Conservation (phyloP, 2,113 vertebrate genomes). For the Sapayoa aenigma region DNA sequence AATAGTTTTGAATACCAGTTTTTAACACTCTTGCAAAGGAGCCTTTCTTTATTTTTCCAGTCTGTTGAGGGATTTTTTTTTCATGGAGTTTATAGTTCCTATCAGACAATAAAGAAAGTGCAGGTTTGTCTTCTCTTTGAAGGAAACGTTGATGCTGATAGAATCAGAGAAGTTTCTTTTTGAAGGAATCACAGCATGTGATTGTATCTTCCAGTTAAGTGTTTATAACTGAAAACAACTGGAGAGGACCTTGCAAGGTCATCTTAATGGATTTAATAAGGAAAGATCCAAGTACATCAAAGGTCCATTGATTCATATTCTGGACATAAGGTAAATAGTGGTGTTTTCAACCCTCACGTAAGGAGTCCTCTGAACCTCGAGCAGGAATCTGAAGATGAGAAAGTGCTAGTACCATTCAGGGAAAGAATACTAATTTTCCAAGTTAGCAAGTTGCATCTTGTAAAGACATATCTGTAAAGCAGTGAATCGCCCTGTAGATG, state of each 20-base stretch:
- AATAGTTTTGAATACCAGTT: not conserved
- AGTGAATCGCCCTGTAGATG: not conserved
- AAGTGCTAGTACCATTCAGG: not conserved
- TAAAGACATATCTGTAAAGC: not conserved
- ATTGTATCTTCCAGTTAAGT: not conserved
- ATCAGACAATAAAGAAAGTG: not conserved
- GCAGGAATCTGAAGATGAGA: not conserved
- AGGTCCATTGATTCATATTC: not conserved
- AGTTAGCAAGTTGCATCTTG: not conserved
- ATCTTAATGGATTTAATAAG: not conserved
- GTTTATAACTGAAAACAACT: constrained; percentile 20
- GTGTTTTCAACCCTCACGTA: not conserved
- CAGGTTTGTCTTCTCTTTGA: not conserved
- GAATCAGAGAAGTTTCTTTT: not conserved
- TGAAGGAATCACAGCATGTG: not conserved
- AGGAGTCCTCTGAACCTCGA: not conserved
- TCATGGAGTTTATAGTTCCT: not conserved
- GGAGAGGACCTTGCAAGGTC: constrained; percentile 16
- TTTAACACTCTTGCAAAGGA: not conserved
- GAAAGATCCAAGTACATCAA: not conserved
- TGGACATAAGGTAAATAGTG: not conserved
- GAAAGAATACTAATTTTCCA: not conserved
- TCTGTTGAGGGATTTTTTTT: not conserved
- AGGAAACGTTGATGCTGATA: not conserved
- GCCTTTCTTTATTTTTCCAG: not conserved